Percentiles rank a stretch among this genome's conserved stretches.
These are phyloP conservation scores for Xyrauchen texanus DNA, from an alignment of 2,113 vertebrate genomes.

Conservation along the genomic window DNA sequence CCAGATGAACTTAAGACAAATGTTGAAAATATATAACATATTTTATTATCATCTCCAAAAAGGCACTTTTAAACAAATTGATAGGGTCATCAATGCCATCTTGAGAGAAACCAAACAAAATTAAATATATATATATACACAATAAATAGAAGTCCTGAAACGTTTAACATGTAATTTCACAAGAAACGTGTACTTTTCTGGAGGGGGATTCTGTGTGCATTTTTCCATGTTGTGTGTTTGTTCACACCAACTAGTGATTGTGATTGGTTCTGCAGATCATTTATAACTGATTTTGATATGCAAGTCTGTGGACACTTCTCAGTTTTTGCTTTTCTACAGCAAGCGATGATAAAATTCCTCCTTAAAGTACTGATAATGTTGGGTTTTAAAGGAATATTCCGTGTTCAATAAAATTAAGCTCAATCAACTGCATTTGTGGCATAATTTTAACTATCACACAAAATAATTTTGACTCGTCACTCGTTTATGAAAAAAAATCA, in stretches of 20 bases:
- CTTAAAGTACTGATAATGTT: constrained; percentile 67
- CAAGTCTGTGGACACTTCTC: constrained; percentile 31
- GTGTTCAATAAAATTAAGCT: too few relatives aligned
- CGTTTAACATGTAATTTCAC: too few relatives aligned
- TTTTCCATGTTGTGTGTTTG: too few relatives aligned
- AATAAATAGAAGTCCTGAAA: constrained; percentile 72
- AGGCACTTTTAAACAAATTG: constrained; percentile 70
- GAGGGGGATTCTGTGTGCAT: too few relatives aligned
- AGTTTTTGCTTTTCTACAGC: constrained; percentile 41
- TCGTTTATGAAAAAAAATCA: too few relatives aligned
- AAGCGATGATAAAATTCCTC: constrained; percentile 63
- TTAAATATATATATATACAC: constrained; percentile 77
- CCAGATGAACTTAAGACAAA: constrained; percentile 22
- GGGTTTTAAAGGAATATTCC: too few relatives aligned
- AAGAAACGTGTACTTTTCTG: too few relatives aligned
- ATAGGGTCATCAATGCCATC: constrained; percentile 60
- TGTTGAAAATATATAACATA: constrained; percentile 62
- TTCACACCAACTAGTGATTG: not conserved
- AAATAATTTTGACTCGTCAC: too few relatives aligned
- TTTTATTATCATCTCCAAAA: constrained; percentile 71
- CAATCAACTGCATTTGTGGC: too few relatives aligned
- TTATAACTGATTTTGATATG: constrained; percentile 18
- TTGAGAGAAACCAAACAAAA: constrained; percentile 65
- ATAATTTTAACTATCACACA: too few relatives aligned
- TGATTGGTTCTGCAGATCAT: constrained; percentile 44